phyloP scores from a whole-genome alignment of 2,113 vertebrate genomes.

The Trematomus loennbergii region DNA sequence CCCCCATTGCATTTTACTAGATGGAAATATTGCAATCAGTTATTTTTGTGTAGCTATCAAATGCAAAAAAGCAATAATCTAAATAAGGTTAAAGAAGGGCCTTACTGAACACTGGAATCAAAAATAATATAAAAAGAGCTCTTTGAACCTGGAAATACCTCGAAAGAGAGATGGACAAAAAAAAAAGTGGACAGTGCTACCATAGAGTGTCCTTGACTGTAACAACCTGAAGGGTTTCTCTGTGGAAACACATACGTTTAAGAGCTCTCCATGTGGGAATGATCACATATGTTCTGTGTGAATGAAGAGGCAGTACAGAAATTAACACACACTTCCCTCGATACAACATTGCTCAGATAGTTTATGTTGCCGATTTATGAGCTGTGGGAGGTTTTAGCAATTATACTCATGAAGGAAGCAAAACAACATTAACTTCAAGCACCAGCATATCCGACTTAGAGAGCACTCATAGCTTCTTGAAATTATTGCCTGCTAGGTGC shows the following conservation, averaged over 20 bases:
- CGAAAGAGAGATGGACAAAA: neutral
- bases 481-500: constrained; percentile 57
- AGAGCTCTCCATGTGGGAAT: too few relatives aligned
- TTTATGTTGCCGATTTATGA: constrained; percentile 48
- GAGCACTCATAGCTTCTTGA: constrained; percentile 52
- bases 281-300: too few relatives aligned
- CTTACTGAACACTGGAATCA: neutral
- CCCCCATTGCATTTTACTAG: too few relatives aligned
- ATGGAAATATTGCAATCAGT: too few relatives aligned
- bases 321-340: too few relatives aligned
- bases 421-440: constrained; percentile 68
- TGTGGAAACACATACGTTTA: too few relatives aligned
- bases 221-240: too few relatives aligned
- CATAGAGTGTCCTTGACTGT: too few relatives aligned
- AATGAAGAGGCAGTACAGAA: too few relatives aligned
- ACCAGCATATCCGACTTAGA: constrained; percentile 44
- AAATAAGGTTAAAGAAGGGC: neutral
- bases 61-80: neutral
- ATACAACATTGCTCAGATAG: neutral
- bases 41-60: neutral
- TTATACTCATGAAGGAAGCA: constrained; percentile 54
- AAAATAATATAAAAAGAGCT: neutral
- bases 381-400: constrained; percentile 53
- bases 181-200: too few relatives aligned
- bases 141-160: neutral